Percentiles rank a stretch among this genome's conserved stretches.
Evolutionary conservation across 2,113 vertebrate genomes (phyloP).

Genomic region (Toxotes chatareus): DNA sequence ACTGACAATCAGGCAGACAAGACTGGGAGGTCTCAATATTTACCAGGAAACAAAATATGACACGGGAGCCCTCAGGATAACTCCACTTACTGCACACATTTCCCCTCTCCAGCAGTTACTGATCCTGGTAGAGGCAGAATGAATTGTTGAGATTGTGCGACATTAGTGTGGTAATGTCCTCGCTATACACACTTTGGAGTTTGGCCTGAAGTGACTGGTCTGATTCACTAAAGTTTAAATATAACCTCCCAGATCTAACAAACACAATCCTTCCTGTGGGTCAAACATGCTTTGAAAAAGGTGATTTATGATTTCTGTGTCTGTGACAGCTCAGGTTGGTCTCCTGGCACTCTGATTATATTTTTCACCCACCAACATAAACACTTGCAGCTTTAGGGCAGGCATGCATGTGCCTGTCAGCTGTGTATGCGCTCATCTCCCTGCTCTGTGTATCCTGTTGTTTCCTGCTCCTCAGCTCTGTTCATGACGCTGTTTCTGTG

Average conservation of each 20-base stretch:
- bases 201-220: background rate
- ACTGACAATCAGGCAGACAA: background rate
- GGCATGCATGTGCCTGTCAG: constrained; percentile 49
- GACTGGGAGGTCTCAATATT: background rate
- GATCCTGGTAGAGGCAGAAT: constrained; percentile 10
- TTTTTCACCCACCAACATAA: constrained; percentile 16
- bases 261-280: background rate
- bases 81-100: constrained; percentile 11
- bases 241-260: background rate
- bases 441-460: background rate
- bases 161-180: constrained; percentile 26
- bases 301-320: background rate
- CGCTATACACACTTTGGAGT: background rate
- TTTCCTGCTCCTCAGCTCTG: constrained; percentile 31
- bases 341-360: background rate
- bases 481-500: constrained; percentile 14
- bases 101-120: background rate
- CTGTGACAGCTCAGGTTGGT: background rate
- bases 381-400: constrained; percentile 19
- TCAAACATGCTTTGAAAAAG: background rate
- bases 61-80: constrained; percentile 15
- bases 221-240: background rate
- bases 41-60: constrained; percentile 22
- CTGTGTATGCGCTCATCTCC: constrained; percentile 28
- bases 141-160: constrained; percentile 28